Evolutionary conservation across 1,140 invertebrate genomes (phyloP).

Genomic region (Macrosteles quadrilineatus): DNA sequence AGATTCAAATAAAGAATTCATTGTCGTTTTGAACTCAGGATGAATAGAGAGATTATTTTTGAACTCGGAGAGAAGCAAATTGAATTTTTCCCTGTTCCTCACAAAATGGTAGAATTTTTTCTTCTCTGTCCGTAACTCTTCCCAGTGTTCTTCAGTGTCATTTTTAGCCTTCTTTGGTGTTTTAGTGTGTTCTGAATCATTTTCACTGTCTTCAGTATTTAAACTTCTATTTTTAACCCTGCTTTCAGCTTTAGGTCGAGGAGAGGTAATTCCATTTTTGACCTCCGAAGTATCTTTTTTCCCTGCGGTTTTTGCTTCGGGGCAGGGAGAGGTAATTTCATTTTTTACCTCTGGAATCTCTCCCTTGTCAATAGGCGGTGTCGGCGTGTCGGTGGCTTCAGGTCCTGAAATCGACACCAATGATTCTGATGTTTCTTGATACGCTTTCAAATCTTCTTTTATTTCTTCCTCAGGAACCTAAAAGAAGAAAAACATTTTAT

Average conservation of each 20-base stretch:
- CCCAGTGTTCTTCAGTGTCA: neutral
- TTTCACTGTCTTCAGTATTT: no score
- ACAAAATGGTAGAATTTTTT: slow-evolving; percentile 4
- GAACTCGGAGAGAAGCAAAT: neutral
- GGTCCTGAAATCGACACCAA: no score
- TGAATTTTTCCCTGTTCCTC: neutral
- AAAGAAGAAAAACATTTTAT: neutral
- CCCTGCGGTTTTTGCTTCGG: neutral
- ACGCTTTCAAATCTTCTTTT: slow-evolving; percentile 12
- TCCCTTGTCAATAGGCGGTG: no score
- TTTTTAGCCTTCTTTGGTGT: no score
- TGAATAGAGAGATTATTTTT: neutral
- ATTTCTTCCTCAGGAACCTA: slow-evolving; percentile 17
- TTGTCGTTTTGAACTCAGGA: neutral
- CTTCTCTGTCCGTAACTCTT: neutral
- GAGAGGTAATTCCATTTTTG: no score
- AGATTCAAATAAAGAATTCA: neutral
- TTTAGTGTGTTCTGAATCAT: no score
- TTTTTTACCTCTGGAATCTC: neutral
- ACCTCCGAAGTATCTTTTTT: neutral
- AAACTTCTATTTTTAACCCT: no score
- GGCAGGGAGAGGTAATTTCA: neutral
- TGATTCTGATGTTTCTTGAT: neutral
- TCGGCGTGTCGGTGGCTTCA: no score
- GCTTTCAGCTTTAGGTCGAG: no score